These are phyloP conservation scores for Aphis gossypii DNA, from an alignment of 1,140 invertebrate species.

Conservation along the genomic window DNA sequence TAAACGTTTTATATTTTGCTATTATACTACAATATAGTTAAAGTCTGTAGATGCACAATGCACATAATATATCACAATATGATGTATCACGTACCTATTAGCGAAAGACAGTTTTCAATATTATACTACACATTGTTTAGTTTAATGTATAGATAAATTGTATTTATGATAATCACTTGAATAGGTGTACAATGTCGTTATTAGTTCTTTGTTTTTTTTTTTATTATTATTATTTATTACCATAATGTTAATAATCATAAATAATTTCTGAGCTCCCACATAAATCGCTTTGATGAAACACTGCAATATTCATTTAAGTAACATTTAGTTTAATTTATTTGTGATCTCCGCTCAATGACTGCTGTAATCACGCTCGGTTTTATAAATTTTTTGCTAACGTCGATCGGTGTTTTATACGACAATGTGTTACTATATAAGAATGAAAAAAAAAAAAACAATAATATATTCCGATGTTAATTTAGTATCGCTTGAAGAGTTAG, in stretches of 20 bases:
- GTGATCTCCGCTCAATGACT: background rate
- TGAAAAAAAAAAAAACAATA: background rate
- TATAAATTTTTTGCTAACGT: background rate
- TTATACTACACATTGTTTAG: background rate
- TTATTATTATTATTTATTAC: background rate
- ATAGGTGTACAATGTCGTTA: background rate
- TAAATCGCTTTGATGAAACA: background rate
- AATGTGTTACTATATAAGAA: background rate
- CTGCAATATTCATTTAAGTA: background rate
- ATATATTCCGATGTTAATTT: background rate
- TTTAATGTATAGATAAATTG: background rate
- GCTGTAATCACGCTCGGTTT: background rate
- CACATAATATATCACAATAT: background rate
- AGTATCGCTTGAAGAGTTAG: background rate
- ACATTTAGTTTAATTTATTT: conserved; percentile 3
- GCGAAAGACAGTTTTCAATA: background rate
- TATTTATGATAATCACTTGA: background rate
- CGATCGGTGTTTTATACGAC: background rate
- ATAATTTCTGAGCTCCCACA: background rate
- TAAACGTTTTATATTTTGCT: background rate
- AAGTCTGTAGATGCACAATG: background rate
- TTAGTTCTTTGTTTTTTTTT: background rate
- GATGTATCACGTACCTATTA: background rate
- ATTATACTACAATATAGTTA: background rate
- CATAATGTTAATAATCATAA: background rate